Conservation (phyloP, 1,140 invertebrate genomes). For the Drosophila mayri region DNA sequence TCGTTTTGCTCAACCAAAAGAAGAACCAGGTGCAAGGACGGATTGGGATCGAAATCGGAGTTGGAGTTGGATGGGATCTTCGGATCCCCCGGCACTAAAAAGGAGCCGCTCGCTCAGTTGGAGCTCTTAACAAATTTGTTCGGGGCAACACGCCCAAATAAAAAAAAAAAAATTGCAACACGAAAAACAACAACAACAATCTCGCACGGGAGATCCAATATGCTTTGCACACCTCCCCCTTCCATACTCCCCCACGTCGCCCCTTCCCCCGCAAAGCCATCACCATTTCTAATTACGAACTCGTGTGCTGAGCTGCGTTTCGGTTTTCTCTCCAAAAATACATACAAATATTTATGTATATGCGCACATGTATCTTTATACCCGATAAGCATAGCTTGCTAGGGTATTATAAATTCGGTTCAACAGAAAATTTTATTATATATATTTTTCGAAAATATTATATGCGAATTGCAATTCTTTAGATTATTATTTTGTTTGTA, state of each 20-base stretch:
- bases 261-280: conserved; percentile 6
- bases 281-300: conserved; percentile 74
- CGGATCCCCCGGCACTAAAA: conserved; percentile 64
- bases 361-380: background rate
- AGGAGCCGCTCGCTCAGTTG: conserved; percentile 80
- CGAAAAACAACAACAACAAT: conserved; percentile 34
- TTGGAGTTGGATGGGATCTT: background rate
- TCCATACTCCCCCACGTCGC: conserved; percentile 11
- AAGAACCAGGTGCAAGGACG: conserved; percentile 68
- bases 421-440: background rate
- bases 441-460: too few relatives aligned
- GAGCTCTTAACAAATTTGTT: conserved; percentile 85
- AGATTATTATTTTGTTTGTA: too few relatives aligned
- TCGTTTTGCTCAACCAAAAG: background rate
- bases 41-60: conserved; percentile 5
- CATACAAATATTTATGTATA: conserved; percentile 1
- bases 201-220: conserved; percentile 41
- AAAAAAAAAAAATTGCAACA: conserved; percentile 26
- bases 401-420: background rate
- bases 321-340: conserved; percentile 22
- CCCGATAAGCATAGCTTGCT: too few relatives aligned
- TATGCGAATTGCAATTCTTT: too few relatives aligned
- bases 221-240: conserved; percentile 14
- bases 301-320: conserved; percentile 68
- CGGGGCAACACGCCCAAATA: conserved; percentile 77